Evolutionary conservation across 1,140 invertebrate species (phyloP).

Genomic region (Drosophila funebris): DNA sequence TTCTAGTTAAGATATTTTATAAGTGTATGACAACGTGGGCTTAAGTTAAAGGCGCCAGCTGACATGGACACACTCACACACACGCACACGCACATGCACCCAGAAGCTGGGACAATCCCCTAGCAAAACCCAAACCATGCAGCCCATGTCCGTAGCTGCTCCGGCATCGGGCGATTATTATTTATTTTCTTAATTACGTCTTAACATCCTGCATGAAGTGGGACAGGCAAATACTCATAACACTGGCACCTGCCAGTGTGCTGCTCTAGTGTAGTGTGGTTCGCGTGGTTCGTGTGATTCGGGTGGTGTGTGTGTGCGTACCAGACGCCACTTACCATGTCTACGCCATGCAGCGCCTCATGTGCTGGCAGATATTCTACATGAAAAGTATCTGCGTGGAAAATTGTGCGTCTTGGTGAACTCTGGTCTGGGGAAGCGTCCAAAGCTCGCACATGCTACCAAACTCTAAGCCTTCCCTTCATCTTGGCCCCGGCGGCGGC

Average conservation of each 20-base stretch:
- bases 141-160: conserved; percentile 6
- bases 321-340: conserved; percentile 26
- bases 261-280: neutral
- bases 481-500: neutral
- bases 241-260: conserved; percentile 30
- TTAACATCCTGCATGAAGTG: conserved; percentile 70
- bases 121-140: conserved; percentile 11
- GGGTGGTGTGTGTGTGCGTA: conserved; percentile 5
- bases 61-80: conserved; percentile 18
- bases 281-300: too few species aligned
- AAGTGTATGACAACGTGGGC: conserved; percentile 72
- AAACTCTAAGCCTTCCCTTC: conserved; percentile 66
- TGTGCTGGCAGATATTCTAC: conserved; percentile 58
- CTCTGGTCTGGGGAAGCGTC: conserved; percentile 8
- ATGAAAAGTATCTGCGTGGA: conserved; percentile 68
- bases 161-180: conserved; percentile 78
- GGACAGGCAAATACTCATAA: conserved; percentile 35
- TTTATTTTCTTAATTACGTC: conserved; percentile 83
- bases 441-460: conserved; percentile 71
- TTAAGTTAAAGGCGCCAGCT: conserved; percentile 59
- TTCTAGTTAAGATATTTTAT: conserved; percentile 62
- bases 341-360: conserved; percentile 43
- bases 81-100: neutral
- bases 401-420: conserved; percentile 59
- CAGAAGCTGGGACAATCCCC: neutral